Percentiles rank a stretch among this genome's conserved stretches.
These are phyloP conservation scores for Todiramphus chloris DNA, from an alignment of 2,113 vertebrate species.

Conservation along the genomic window DNA sequence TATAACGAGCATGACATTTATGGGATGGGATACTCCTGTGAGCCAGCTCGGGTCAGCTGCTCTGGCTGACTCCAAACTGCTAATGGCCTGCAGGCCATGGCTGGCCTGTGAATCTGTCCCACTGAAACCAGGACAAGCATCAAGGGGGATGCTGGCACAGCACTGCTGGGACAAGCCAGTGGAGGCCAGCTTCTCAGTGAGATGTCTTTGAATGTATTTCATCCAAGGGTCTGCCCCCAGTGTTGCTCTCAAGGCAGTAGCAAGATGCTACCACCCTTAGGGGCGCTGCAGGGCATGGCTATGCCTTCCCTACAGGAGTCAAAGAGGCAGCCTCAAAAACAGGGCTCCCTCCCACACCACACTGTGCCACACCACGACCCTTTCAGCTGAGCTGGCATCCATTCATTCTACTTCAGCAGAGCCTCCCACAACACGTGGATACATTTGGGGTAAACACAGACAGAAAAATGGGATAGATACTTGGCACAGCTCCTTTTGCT, in stretches of 20 bases:
- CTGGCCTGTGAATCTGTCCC: too few relatives aligned
- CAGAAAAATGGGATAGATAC: background rate
- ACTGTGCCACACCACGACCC: background rate
- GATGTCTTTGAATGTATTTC: background rate
- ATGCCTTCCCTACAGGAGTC: background rate
- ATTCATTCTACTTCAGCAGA: background rate
- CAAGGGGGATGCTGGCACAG: background rate
- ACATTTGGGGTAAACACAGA: background rate
- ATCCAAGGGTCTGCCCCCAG: background rate
- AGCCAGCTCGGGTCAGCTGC: too few relatives aligned
- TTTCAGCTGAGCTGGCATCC: background rate
- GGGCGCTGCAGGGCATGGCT: background rate
- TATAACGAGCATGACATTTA: background rate
- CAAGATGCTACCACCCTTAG: background rate
- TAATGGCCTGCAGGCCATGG: too few relatives aligned
- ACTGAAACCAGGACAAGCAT: too few relatives aligned
- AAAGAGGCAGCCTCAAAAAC: background rate
- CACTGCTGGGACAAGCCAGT: background rate
- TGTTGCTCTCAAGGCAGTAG: background rate
- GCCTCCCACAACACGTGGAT: background rate
- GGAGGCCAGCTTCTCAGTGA: background rate
- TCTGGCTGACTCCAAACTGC: too few relatives aligned
- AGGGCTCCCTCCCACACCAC: background rate
- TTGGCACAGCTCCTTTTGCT: background rate
- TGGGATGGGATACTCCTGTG: background rate